These are phyloP conservation scores for Centropus unirufus DNA, from an alignment of 2,113 vertebrate genomes.

Conservation along the genomic window DNA sequence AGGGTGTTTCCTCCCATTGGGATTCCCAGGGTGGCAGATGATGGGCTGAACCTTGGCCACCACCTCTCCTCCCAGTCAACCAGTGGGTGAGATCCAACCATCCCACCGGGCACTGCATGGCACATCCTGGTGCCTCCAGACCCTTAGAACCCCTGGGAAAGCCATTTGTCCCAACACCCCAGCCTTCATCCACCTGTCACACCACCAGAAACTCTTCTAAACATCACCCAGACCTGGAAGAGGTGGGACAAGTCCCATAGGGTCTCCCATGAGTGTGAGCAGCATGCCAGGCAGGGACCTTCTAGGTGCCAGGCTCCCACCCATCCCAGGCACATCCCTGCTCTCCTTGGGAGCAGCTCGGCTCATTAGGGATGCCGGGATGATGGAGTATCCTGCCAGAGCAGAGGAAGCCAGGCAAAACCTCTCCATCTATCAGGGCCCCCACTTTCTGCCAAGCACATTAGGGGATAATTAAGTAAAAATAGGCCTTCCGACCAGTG, in stretches of 20 bases:
- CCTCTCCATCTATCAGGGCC: conserved; percentile 65
- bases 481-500: conserved; percentile 82
- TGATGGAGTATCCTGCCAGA: conserved; percentile 37
- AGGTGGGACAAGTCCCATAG: neutral
- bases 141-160: neutral
- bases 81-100: neutral
- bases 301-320: neutral
- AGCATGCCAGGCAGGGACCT: neutral
- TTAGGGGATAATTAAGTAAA: conserved; percentile 85
- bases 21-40: rapidly evolving
- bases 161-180: neutral
- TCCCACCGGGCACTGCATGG: rapidly evolving
- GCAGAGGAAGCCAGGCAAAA: conserved; percentile 55
- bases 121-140: neutral
- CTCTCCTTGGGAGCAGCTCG: neutral
- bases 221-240: rapidly evolving
- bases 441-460: conserved; percentile 71
- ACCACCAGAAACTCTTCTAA: neutral
- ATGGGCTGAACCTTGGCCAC: neutral
- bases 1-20: rapidly evolving
- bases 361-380: neutral
- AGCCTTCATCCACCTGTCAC: rapidly evolving
- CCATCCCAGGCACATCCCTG: neutral
- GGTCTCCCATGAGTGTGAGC: rapidly evolving
- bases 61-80: neutral